Evolutionary conservation across 2,888 invertebrate genomes (phyloP).

Genomic region (Drosophila cracens): DNA sequence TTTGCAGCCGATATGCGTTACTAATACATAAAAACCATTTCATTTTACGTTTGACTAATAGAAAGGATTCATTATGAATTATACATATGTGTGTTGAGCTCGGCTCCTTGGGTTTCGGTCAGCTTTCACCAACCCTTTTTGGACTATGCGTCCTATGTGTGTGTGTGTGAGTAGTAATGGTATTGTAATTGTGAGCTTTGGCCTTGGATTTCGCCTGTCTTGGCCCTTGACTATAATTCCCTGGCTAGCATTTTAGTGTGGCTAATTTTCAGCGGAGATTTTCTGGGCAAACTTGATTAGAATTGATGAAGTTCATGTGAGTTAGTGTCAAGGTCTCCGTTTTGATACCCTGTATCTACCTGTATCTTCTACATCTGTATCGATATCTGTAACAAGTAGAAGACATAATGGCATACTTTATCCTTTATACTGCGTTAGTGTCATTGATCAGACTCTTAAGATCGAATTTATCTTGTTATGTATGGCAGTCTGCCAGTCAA

Average conservation of each 20-base stretch:
- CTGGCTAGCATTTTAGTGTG: constrained; percentile 57
- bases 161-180: constrained; percentile 19
- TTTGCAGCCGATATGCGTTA: constrained; percentile 71
- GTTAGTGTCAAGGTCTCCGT: constrained; percentile 46
- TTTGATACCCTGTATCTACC: constrained; percentile 17
- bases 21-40: constrained; percentile 75
- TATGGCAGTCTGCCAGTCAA: not conserved
- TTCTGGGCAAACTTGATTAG: constrained; percentile 67
- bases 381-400: not conserved
- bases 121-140: constrained; percentile 15
- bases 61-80: constrained; percentile 82
- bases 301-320: constrained; percentile 70
- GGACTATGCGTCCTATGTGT: constrained; percentile 53
- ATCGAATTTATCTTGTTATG: not conserved
- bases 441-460: not conserved
- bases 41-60: constrained; percentile 80
- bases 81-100: constrained; percentile 57
- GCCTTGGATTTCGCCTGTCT: constrained; percentile 21
- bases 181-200: constrained; percentile 64
- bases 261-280: constrained; percentile 76
- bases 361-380: too few relatives aligned
- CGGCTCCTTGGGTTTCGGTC: constrained; percentile 13
- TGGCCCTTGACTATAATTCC: constrained; percentile 34
- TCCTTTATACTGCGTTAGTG: not conserved
- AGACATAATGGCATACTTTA: not conserved